phyloP scores from a whole-genome alignment of 2,113 vertebrate species.

The Otis tarda region DNA sequence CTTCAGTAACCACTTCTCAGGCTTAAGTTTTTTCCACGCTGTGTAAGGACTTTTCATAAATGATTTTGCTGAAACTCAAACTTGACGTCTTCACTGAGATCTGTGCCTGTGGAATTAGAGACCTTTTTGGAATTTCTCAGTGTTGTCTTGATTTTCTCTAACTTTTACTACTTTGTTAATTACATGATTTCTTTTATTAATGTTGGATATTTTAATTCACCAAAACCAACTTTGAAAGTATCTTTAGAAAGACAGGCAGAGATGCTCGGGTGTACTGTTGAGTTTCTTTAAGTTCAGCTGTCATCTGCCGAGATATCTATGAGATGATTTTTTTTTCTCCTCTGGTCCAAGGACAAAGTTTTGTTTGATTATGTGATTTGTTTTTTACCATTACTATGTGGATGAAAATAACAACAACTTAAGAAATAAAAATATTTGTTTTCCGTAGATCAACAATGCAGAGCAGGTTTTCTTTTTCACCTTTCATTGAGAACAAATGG shows the following conservation, averaged over 20 bases:
- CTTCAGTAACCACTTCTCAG: constrained; percentile 40
- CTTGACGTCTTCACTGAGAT: not conserved
- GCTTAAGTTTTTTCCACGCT: not conserved
- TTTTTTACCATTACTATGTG: constrained; percentile 24
- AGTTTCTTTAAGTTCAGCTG: constrained; percentile 33
- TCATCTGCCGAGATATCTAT: constrained; percentile 35
- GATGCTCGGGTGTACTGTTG: constrained; percentile 13
- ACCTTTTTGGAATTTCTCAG: constrained; percentile 10
- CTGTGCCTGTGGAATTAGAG: constrained; percentile 17
- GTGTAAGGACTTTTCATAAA: not conserved
- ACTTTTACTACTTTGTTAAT: constrained; percentile 15
- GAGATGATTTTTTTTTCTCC: constrained; percentile 6
- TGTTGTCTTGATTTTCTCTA: constrained; percentile 25
- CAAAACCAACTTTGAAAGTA: constrained; percentile 1
- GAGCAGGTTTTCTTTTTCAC: not conserved
- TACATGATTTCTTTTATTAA: not conserved
- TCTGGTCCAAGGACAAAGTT: not conserved
- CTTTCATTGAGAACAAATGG: constrained; percentile 49
- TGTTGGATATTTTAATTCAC: constrained; percentile 20
- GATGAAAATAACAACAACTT: constrained; percentile 24
- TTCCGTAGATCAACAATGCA: not conserved
- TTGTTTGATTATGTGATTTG: constrained; percentile 51
- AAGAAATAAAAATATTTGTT: constrained; percentile 7
- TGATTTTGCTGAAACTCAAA: not conserved
- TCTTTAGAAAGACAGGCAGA: constrained; percentile 44